These are phyloP conservation scores for Pterois miles DNA, from an alignment of 2,797 vertebrate species.

Conservation along the genomic window DNA sequence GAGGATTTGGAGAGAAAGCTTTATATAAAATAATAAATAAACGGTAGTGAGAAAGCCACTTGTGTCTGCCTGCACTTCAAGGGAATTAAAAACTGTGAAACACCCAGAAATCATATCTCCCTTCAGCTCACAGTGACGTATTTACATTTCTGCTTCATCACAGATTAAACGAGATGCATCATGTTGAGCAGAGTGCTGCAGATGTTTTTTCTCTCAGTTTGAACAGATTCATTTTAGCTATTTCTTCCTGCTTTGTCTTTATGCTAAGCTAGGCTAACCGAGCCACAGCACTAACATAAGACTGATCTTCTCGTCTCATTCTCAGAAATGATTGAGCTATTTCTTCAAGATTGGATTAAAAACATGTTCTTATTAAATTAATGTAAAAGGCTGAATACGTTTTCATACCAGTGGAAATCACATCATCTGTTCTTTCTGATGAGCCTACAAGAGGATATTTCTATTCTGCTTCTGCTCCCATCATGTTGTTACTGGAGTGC, in stretches of 20 bases:
- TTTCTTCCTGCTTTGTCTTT: background rate
- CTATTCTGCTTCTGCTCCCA: slow-evolving; percentile 5
- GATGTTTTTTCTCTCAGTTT: background rate
- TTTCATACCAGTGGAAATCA: background rate
- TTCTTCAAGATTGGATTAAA: background rate
- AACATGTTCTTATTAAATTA: background rate
- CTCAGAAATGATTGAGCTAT: background rate
- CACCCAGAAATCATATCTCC: no score
- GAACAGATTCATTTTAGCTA: background rate
- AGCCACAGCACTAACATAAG: background rate
- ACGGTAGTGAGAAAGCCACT: no score
- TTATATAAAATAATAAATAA: no score
- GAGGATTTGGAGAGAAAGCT: no score
- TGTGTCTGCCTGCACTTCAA: no score
- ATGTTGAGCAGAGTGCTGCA: background rate
- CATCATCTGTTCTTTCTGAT: slow-evolving; percentile 34
- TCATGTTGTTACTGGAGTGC: slow-evolving; percentile 3
- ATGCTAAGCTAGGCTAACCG: background rate
- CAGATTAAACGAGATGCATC: background rate
- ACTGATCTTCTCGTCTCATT: background rate
- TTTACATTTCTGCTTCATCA: background rate
- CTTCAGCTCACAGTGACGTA: background rate
- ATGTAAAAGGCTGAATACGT: background rate
- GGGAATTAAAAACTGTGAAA: no score
- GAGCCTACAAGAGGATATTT: slow-evolving; percentile 12